These are phyloP conservation scores for Hemicentrotus pulcherrimus DNA, from an alignment of 35 echinoderm and acorn worm genomes.

Conservation along the genomic window DNA sequence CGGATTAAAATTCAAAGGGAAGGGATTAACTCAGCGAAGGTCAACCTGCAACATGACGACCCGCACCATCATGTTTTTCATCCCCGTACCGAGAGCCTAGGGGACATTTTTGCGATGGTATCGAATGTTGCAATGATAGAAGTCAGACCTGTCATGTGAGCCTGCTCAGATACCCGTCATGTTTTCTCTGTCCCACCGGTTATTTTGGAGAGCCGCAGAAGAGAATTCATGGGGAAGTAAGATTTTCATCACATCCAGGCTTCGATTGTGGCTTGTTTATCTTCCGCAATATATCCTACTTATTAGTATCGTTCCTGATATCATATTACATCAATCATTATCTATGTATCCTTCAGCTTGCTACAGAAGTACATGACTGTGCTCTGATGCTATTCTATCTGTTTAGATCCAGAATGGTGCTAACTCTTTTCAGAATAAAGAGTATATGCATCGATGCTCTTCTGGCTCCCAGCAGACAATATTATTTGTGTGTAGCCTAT, in stretches of 20 bases:
- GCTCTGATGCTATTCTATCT: neutral
- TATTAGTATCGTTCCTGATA: neutral
- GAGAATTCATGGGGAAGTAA: conserved; percentile 3
- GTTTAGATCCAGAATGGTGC: neutral
- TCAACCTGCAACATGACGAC: conserved; percentile 28
- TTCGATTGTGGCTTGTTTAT: neutral
- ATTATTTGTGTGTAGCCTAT: neutral
- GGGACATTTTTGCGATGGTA: conserved; percentile 13
- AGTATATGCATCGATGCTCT: neutral
- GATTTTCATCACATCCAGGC: neutral
- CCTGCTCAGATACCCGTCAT: neutral
- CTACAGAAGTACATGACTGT: neutral
- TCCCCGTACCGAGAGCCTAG: neutral
- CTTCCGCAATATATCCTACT: neutral
- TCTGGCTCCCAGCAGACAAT: neutral
- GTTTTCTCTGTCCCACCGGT: neutral
- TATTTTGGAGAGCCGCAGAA: conserved; percentile 9
- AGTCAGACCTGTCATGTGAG: neutral
- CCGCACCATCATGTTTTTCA: neutral
- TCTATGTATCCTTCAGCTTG: no score
- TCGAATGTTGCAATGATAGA: conserved; percentile 28
- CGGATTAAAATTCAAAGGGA: conserved; percentile 16
- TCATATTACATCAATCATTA: neutral
- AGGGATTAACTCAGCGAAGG: neutral
- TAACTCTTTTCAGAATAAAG: neutral